Percentiles rank a stretch among this genome's conserved stretches.
These are phyloP conservation scores for Parnassius apollo DNA, from an alignment of 2,888 invertebrate genomes.

Conservation along the genomic window DNA sequence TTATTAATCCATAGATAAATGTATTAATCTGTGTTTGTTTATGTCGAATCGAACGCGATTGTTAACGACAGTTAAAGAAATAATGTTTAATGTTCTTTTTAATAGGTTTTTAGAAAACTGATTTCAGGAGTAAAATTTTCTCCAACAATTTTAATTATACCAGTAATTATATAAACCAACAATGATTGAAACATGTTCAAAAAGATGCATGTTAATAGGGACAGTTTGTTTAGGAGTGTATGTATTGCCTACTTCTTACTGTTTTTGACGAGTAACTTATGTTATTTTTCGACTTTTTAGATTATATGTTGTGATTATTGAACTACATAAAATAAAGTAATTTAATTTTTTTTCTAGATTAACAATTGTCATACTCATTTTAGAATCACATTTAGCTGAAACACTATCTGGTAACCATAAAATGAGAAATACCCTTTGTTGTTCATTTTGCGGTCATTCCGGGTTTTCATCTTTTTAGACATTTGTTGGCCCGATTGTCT, in stretches of 20 bases:
- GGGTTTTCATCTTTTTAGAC: too few species aligned
- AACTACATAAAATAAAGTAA: not conserved
- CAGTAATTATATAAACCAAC: too few species aligned
- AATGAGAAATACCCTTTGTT: slow-evolving; percentile 80
- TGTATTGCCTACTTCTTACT: slow-evolving; percentile 51
- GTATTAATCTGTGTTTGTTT: too few species aligned
- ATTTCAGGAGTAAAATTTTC: too few species aligned
- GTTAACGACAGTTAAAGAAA: too few species aligned
- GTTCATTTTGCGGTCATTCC: too few species aligned
- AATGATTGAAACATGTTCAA: slow-evolving; percentile 93
- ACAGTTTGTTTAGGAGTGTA: slow-evolving; percentile 88
- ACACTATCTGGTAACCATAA: slow-evolving; percentile 80
- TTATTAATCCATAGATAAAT: too few species aligned
- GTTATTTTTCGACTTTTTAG: not conserved
- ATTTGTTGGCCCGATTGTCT: too few species aligned
- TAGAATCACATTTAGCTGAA: slow-evolving; percentile 86
- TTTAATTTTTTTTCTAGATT: slow-evolving; percentile 79
- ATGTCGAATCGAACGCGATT: too few species aligned
- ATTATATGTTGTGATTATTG: not conserved
- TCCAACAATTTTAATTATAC: too few species aligned
- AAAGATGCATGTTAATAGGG: slow-evolving; percentile 90
- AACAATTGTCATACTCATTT: slow-evolving; percentile 89
- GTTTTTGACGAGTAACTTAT: not conserved
- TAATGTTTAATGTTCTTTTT: too few species aligned
- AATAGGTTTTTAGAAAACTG: too few species aligned